Conservation (phyloP, 2,888 invertebrate species). For the Orchesellides sinensis region DNA sequence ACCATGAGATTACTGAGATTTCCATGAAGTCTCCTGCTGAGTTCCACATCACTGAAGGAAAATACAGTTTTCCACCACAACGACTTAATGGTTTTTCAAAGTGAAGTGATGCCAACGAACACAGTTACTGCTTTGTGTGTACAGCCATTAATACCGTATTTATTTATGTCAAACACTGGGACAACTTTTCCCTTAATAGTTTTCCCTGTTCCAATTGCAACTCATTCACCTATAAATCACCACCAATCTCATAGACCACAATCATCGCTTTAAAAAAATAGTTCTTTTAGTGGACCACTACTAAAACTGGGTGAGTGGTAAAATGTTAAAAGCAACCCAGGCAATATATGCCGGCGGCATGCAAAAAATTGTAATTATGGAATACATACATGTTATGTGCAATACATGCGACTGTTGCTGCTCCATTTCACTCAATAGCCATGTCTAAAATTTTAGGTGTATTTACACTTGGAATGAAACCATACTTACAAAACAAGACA, state of each 20-base stretch:
- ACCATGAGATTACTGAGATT: too few relatives aligned
- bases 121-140: not conserved
- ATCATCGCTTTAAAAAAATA: not conserved
- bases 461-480: too few relatives aligned
- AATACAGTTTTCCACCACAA: not conserved
- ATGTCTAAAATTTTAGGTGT: too few relatives aligned
- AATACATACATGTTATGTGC: not conserved
- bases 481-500: not conserved
- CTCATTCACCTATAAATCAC: not conserved
- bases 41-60: not conserved
- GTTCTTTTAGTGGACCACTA: not conserved
- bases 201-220: not conserved
- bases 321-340: too few relatives aligned
- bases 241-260: not conserved
- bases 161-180: not conserved
- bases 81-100: conserved; percentile 1
- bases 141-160: not conserved
- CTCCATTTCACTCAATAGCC: too few relatives aligned
- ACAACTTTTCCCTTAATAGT: not conserved
- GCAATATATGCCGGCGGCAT: too few relatives aligned
- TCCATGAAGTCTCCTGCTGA: conserved; percentile 6
- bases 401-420: too few relatives aligned
- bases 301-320: too few relatives aligned
- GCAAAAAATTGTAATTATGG: not conserved
- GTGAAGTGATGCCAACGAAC: not conserved